Percentiles rank a stretch among this genome's conserved stretches.
phyloP scores from a whole-genome alignment of 2,888 invertebrate genomes.

The Drosophila melanosoma region DNA sequence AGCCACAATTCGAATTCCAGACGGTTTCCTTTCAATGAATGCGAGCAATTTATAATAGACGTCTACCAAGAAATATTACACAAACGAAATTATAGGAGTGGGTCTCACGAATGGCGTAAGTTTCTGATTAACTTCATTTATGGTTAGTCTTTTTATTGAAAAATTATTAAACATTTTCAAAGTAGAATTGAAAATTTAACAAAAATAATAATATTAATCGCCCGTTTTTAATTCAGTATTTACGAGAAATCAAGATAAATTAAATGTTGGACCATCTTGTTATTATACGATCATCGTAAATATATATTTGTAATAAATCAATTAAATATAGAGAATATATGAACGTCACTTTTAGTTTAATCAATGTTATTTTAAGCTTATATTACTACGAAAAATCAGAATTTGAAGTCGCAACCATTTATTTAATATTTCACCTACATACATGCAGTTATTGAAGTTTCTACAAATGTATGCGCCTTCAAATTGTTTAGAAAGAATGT shows the following conservation, averaged over 20 bases:
- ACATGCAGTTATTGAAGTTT: neutral
- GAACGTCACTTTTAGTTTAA: neutral
- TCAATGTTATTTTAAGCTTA: neutral
- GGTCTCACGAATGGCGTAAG: constrained; percentile 6
- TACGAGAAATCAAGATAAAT: neutral
- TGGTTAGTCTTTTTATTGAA: neutral
- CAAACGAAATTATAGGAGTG: neutral
- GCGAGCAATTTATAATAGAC: constrained; percentile 16
- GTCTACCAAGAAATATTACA: neutral
- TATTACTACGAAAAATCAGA: neutral
- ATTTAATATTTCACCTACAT: too few relatives aligned
- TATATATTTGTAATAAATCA: neutral
- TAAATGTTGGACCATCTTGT: neutral
- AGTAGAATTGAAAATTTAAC: neutral
- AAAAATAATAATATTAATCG: neutral
- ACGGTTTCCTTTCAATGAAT: constrained; percentile 35
- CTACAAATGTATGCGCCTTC: constrained; percentile 22
- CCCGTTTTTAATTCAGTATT: neutral
- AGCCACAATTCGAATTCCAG: constrained; percentile 12
- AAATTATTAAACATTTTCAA: neutral
- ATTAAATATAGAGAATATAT: neutral
- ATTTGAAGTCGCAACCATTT: neutral
- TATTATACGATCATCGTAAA: neutral
- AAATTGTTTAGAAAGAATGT: constrained; percentile 31
- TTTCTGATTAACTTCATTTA: neutral